Evolutionary conservation across 2,797 vertebrate species (phyloP).

Genomic region (Xenopus petersii): DNA sequence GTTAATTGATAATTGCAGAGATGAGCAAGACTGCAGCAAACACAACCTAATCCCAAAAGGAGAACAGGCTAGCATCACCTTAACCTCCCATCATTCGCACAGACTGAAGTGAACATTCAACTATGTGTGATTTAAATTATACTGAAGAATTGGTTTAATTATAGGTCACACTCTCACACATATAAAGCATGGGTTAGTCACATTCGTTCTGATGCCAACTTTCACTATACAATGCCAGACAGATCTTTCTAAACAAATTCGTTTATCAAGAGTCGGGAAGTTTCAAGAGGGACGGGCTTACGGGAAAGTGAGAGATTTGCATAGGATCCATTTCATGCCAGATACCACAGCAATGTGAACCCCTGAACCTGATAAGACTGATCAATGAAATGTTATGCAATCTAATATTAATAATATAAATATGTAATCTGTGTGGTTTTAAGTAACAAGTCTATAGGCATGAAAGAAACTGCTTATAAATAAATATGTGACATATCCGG

Average conservation of each 20-base stretch:
- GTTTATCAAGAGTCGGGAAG: not conserved
- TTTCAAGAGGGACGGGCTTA: not conserved
- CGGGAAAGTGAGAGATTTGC: too few species aligned
- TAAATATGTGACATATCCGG: too few species aligned
- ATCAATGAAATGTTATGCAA: too few species aligned
- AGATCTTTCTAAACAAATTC: not conserved
- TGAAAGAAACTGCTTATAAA: too few species aligned
- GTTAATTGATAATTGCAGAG: conserved; percentile 76
- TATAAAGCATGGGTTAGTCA: conserved; percentile 11
- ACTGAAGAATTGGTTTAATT: conserved; percentile 32
- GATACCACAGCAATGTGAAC: too few species aligned
- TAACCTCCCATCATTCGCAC: conserved; percentile 34
- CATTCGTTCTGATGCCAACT: conserved; percentile 21
- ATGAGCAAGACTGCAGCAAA: conserved; percentile 80
- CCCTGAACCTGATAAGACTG: too few species aligned
- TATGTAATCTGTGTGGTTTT: too few species aligned
- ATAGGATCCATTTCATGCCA: too few species aligned
- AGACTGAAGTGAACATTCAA: not conserved
- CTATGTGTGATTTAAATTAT: not conserved
- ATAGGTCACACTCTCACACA: not conserved
- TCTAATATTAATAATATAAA: too few species aligned
- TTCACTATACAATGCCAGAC: conserved; percentile 15
- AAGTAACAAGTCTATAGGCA: too few species aligned
- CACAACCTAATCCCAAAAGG: conserved; percentile 82
- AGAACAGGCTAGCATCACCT: conserved; percentile 62